A percentile compares a stretch with the other conserved stretches of the same genome.
phyloP scores from a whole-genome alignment of 1,140 invertebrate genomes.

The Drosophila tropicalis region DNA sequence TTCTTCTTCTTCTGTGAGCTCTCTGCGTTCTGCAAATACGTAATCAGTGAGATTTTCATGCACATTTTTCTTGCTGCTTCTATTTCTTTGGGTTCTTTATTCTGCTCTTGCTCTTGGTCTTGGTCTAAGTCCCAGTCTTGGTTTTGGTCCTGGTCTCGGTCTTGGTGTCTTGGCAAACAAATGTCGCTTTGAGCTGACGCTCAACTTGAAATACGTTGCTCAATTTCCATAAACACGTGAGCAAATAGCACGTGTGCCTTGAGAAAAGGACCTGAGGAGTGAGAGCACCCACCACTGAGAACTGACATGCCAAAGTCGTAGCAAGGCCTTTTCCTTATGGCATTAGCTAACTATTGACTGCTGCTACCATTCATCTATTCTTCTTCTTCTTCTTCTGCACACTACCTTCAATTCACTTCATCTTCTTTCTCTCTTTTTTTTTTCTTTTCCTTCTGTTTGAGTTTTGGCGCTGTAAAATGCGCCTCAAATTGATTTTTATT shows the following conservation, averaged over 20 bases:
- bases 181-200: conserved; percentile 57
- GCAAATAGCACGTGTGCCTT: conserved; percentile 77
- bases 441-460: conserved; percentile 51
- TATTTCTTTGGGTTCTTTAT: conserved; percentile 14
- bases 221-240: conserved; percentile 81
- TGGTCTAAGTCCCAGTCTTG: conserved; percentile 5
- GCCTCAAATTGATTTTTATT: conserved; percentile 79
- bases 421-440: no score
- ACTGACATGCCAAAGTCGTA: not conserved
- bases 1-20: not conserved
- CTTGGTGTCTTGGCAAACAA: conserved; percentile 54
- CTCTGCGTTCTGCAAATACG: conserved; percentile 65
- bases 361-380: conserved; percentile 3
- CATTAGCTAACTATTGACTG: conserved; percentile 71
- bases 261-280: not conserved
- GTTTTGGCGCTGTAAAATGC: conserved; percentile 71
- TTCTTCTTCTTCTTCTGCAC: not conserved
- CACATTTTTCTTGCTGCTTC: conserved; percentile 57
- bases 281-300: not conserved
- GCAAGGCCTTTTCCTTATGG: conserved; percentile 27
- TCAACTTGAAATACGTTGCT: conserved; percentile 76
- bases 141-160: not conserved
- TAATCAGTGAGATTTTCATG: conserved; percentile 78
- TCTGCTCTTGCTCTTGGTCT: not conserved
- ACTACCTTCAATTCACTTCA: not conserved